Conservation (phyloP, 2,113 vertebrate genomes). For the Eurystomus gularis region DNA sequence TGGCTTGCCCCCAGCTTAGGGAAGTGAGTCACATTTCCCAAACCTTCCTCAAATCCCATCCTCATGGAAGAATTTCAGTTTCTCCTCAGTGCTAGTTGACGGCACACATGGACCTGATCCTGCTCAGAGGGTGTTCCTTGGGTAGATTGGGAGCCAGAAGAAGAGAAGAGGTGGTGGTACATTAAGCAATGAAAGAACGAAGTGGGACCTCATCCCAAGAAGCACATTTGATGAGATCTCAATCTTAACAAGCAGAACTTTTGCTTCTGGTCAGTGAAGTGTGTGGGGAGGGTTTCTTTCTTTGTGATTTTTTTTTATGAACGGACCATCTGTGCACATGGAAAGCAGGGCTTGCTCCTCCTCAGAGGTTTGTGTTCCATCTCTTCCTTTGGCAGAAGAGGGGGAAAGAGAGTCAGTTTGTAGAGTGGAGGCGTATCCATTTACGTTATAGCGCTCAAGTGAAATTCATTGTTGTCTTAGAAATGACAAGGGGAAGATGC, state of each 20-base stretch:
- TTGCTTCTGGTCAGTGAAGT: not conserved
- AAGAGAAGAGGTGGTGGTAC: not conserved
- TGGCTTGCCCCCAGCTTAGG: not conserved
- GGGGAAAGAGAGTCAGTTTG: not conserved
- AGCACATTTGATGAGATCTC: not conserved
- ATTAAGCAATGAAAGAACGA: not conserved
- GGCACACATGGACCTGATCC: rapidly evolving
- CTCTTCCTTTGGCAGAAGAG: not conserved
- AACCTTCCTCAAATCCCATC: not conserved
- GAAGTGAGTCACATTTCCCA: slow-evolving; percentile 33
- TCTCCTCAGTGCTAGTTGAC: not conserved
- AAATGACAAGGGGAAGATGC: not conserved
- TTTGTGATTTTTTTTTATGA: not conserved
- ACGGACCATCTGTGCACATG: not conserved
- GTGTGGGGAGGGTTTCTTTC: not conserved
- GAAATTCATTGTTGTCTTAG: not conserved
- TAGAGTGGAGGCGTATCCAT: not conserved
- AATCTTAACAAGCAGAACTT: not conserved
- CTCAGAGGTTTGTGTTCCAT: not conserved
- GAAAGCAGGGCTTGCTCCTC: not conserved
- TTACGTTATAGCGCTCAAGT: not conserved
- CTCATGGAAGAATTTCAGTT: not conserved
- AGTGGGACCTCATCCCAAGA: not conserved
- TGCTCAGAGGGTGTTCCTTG: not conserved
- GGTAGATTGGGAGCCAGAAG: not conserved